Percentiles rank a stretch among this genome's conserved stretches.
Conservation (phyloP, 2,797 vertebrate genomes). For the Myioborus miniatus region DNA sequence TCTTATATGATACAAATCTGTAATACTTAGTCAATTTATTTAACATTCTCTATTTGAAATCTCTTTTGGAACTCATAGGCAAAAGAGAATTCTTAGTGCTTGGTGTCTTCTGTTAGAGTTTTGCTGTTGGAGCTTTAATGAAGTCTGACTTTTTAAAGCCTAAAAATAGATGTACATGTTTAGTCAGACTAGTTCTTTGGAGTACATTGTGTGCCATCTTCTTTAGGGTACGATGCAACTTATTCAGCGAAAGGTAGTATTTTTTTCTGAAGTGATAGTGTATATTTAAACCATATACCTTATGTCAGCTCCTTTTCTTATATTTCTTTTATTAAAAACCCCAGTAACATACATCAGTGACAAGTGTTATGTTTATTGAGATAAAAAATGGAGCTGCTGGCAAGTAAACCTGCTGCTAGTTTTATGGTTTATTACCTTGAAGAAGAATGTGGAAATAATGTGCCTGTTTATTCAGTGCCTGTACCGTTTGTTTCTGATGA, state of each 20-base stretch:
- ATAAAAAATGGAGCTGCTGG: neutral
- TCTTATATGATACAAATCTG: neutral
- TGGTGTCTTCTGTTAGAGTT: neutral
- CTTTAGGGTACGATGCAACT: neutral
- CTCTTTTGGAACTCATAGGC: neutral
- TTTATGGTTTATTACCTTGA: neutral
- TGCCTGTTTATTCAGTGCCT: neutral
- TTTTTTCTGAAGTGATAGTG: neutral
- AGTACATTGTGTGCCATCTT: neutral
- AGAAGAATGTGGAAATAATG: neutral
- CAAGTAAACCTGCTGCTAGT: neutral
- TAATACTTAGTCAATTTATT: neutral
- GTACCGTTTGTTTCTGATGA: neutral
- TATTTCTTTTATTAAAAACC: neutral
- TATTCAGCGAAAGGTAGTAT: neutral
- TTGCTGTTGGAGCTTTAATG: neutral
- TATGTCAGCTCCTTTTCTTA: neutral
- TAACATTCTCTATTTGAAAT: neutral
- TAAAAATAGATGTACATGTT: neutral
- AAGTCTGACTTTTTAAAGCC: neutral
- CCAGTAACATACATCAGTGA: neutral
- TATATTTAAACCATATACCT: neutral
- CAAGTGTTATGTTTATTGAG: neutral
- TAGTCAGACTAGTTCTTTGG: neutral
- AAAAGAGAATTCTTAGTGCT: neutral